These are phyloP conservation scores for Brachyopa scutellaris DNA, from an alignment of 2,888 invertebrate genomes.

Conservation along the genomic window DNA sequence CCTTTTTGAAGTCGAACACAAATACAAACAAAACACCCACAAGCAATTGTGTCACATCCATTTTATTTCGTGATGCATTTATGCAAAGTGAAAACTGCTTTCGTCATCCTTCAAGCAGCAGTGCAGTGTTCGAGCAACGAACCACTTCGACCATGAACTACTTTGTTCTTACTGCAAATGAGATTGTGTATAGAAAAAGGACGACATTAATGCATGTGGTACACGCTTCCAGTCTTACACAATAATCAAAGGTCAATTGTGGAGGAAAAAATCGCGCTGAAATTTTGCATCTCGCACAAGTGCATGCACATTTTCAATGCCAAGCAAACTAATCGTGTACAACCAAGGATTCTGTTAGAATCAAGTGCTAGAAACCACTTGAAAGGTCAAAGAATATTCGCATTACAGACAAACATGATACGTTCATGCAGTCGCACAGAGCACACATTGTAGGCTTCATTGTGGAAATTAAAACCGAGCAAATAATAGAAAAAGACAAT, in stretches of 20 bases:
- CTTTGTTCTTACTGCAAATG: constrained; percentile 43
- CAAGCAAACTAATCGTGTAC: constrained; percentile 47
- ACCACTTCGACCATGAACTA: constrained; percentile 65
- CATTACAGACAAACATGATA: background rate
- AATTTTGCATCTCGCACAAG: constrained; percentile 27
- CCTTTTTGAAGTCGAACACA: constrained; percentile 36
- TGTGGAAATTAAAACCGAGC: constrained; percentile 55
- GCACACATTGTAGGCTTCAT: constrained; percentile 22
- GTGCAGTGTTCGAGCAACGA: constrained; percentile 48
- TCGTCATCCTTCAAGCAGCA: constrained; percentile 54
- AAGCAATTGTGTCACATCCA: constrained; percentile 59
- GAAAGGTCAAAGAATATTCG: constrained; percentile 61
- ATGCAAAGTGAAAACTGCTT: constrained; percentile 34
- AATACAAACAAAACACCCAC: constrained; percentile 52
- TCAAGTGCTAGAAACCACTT: constrained; percentile 59
- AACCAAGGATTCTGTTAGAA: constrained; percentile 50
- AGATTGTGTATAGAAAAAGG: constrained; percentile 36
- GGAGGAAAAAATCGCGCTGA: constrained; percentile 28
- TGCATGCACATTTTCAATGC: constrained; percentile 58
- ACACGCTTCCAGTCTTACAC: constrained; percentile 44
- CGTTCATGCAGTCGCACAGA: constrained; percentile 7
- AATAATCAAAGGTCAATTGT: constrained; percentile 62
- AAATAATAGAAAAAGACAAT: constrained; percentile 52
- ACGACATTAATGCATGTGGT: constrained; percentile 44
- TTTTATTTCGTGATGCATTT: constrained; percentile 34